These are phyloP conservation scores for Ovibos moschatus DNA, from an alignment of 2,113 vertebrate species.

Conservation along the genomic window DNA sequence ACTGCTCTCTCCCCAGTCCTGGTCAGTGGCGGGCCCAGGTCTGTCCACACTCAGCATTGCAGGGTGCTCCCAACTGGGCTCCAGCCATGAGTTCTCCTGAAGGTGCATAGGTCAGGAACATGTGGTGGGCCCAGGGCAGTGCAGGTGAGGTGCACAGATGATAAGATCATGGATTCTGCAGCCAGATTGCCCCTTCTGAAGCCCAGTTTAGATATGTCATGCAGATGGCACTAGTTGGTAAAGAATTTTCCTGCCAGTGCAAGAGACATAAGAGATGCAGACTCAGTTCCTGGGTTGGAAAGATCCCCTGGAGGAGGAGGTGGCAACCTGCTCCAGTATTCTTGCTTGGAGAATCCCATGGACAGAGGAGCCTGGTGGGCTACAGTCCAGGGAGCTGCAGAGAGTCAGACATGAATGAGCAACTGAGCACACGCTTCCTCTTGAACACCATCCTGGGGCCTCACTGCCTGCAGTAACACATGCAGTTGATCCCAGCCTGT, in stretches of 20 bases:
- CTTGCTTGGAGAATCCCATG: neutral
- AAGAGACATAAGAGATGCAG: neutral
- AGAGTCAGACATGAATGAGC: neutral
- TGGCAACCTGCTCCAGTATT: neutral
- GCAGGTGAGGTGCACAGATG: neutral
- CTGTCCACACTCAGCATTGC: neutral
- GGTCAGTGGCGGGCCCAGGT: neutral
- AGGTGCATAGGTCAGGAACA: too few relatives aligned
- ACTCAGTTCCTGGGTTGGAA: neutral
- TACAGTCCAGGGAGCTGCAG: neutral
- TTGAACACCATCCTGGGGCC: neutral
- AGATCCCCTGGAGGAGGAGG: neutral
- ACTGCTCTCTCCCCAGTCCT: neutral
- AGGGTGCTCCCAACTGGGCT: neutral
- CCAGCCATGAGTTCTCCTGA: neutral
- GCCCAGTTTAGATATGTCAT: neutral
- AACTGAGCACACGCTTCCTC: neutral
- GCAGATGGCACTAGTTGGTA: neutral
- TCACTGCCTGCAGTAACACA: neutral
- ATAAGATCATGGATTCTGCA: neutral
- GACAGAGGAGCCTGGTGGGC: neutral
- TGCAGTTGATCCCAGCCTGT: neutral
- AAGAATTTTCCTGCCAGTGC: neutral
- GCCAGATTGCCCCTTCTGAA: neutral
- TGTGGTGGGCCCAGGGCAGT: too few relatives aligned